Conservation (phyloP, 2,888 invertebrate species). For the Lasioglossum morio region DNA sequence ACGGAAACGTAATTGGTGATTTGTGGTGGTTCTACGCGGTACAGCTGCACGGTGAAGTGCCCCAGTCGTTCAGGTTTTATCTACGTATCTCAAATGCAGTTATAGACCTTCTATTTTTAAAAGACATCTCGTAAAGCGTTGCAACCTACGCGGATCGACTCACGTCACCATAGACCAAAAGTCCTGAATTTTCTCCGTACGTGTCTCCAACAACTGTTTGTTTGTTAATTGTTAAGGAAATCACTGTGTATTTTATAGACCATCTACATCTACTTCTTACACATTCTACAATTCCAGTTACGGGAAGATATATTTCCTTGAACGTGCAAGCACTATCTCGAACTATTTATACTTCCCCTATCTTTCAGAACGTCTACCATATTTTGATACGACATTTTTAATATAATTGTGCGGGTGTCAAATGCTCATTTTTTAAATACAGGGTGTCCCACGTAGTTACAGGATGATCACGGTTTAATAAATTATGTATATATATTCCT, state of each 20-base stretch:
- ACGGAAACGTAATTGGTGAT: slow-evolving; percentile 49
- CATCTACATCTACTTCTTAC: not conserved
- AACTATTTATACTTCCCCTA: not conserved
- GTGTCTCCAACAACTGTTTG: not conserved
- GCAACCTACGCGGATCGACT: slow-evolving; percentile 36
- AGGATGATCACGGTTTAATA: no score
- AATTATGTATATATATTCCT: no score
- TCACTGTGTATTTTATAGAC: not conserved
- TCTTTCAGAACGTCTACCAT: not conserved
- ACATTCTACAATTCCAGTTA: not conserved
- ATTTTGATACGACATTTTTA: not conserved
- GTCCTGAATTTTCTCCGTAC: slow-evolving; percentile 20
- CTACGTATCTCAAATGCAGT: slow-evolving; percentile 60
- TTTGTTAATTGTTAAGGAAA: not conserved
- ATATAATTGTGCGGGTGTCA: not conserved
- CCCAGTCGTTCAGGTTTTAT: slow-evolving; percentile 57
- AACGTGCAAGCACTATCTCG: not conserved
- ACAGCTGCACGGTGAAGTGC: slow-evolving; percentile 57
- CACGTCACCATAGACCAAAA: slow-evolving; percentile 3
- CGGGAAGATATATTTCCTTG: not conserved
- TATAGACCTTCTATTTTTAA: slow-evolving; percentile 70
- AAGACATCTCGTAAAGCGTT: slow-evolving; percentile 56
- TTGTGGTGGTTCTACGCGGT: slow-evolving; percentile 54
- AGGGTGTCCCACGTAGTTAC: no score
- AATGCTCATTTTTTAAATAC: no score